Percentiles rank a stretch among this genome's conserved stretches.
Conservation (phyloP, 2,797 vertebrate species). For the Mallotus villosus region DNA sequence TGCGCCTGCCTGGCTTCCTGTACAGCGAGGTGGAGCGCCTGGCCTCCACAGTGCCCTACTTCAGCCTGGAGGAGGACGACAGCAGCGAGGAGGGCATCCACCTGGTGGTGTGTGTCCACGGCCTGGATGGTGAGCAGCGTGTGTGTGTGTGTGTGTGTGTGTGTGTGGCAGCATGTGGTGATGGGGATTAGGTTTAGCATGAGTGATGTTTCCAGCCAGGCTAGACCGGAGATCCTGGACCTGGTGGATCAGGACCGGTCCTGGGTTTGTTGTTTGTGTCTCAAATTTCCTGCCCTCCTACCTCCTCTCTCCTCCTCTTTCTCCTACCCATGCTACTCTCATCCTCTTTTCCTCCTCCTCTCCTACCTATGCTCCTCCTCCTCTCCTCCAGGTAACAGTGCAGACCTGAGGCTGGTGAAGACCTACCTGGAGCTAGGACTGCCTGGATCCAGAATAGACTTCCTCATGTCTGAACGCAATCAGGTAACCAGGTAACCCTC, state of each 20-base stretch:
- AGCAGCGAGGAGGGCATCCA: slow-evolving; percentile 91
- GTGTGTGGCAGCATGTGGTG: too few species aligned
- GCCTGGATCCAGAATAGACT: slow-evolving; percentile 92
- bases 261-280: neutral
- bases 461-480: slow-evolving; percentile 99
- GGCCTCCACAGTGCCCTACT: slow-evolving; percentile 92
- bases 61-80: slow-evolving; percentile 92
- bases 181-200: too few species aligned
- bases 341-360: neutral
- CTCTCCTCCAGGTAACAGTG: slow-evolving; percentile 87
- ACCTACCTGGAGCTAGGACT: slow-evolving; percentile 97
- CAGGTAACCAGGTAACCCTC: slow-evolving; percentile 73
- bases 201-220: too few species aligned
- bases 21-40: slow-evolving; percentile 91
- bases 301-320: neutral
- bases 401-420: slow-evolving; percentile 95
- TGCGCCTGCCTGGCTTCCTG: slow-evolving; percentile 92
- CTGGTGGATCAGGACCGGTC: too few species aligned
- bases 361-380: neutral
- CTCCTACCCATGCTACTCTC: too few species aligned
- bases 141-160: too few species aligned
- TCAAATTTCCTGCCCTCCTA: neutral
- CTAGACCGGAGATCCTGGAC: too few species aligned
- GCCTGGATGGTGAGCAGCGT: slow-evolving; percentile 84
- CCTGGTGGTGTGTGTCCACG: slow-evolving; percentile 96